Conservation (phyloP, 2,113 vertebrate species). For the Scophthalmus maximus region DNA sequence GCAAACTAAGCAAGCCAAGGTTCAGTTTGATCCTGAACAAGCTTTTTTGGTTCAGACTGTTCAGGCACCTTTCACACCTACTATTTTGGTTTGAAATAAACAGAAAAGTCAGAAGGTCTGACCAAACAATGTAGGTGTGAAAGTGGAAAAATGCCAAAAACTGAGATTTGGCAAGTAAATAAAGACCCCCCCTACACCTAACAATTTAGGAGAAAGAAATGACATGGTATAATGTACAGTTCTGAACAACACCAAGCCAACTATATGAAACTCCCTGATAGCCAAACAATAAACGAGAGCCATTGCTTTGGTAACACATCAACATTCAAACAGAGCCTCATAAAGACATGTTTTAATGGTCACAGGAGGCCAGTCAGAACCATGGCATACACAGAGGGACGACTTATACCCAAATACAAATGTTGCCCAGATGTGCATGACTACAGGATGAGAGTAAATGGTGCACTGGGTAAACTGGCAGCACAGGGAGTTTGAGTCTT, state of each 20-base stretch:
- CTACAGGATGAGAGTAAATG: slow-evolving; percentile 75
- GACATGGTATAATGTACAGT: neutral
- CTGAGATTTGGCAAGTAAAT: no score
- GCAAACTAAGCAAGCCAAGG: no score
- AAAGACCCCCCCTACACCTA: no score
- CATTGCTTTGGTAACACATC: slow-evolving; percentile 26
- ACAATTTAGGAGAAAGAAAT: neutral
- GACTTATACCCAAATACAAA: slow-evolving; percentile 54
- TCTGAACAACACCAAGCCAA: neutral
- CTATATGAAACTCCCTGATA: slow-evolving; percentile 9
- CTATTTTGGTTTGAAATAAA: no score
- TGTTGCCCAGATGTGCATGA: slow-evolving; percentile 71
- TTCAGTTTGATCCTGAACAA: no score
- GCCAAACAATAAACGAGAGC: slow-evolving; percentile 28
- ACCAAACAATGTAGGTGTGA: no score
- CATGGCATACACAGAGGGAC: slow-evolving; percentile 44
- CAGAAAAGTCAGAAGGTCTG: no score
- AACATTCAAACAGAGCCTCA: slow-evolving; percentile 14
- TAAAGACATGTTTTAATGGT: slow-evolving; percentile 35
- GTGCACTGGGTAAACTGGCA: slow-evolving; percentile 73
- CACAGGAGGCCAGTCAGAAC: slow-evolving; percentile 47
- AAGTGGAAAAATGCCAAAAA: no score
- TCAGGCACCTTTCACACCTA: no score
- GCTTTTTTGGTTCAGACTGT: no score
- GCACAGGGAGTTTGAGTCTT: slow-evolving; percentile 69